Base-by-base conservation (phyloP, 2,888 invertebrate genomes). In the Prenolepis imparis region DNA sequence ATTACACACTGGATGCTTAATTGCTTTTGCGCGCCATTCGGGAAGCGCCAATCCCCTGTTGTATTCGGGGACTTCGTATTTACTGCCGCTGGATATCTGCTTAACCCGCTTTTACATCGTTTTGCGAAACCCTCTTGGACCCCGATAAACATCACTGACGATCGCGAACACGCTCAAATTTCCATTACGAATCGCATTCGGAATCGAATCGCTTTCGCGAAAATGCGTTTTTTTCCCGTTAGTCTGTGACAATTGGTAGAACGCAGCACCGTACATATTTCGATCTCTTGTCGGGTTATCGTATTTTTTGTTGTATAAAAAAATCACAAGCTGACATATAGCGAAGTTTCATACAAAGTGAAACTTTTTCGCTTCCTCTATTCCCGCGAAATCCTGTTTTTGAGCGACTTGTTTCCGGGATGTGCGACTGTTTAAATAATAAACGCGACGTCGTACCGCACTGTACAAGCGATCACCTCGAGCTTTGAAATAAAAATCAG, bases 181-280 rank as follows among this genome's bases (percentile, higher is more conserved):
- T 78, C 78, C 67, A 67, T 41, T 57, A 67, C 24, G 39, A 63
- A 63, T 59, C 52, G 39, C 68, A 82, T 84, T 82, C 72, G 55
- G 64, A 73, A 83, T 68, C 59, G 86, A 68, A 48, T 73, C 68
- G 81, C 80, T 83, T 85, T 84, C 73, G 77, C 75, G 75, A 57
- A 68, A 70, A 44, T 41, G 28, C 57, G 44, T 80, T 80, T 70
- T 59, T 24, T 5, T 12, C n/a, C 44, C 24, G 18, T 36, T 80
- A 36, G 21, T 24, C 32, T 15, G 32, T 11, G 72, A 80, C 44
- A 48, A 80, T 70, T 18, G 36, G 18, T 11, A 21, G 59, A 59
- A 18, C 18, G 28, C 36, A 18, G 21, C 21, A 28, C 32, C 15
- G 24, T n/a, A 48, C 59, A 59, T 59, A 44, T 70, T 80, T 80